Evolutionary conservation across 30 jellyfish, hydroid and myxozoan genomes (phyloP), one percentile per base, ranked within the genome.

Genomic region (Morbakka virulenta): DNA sequence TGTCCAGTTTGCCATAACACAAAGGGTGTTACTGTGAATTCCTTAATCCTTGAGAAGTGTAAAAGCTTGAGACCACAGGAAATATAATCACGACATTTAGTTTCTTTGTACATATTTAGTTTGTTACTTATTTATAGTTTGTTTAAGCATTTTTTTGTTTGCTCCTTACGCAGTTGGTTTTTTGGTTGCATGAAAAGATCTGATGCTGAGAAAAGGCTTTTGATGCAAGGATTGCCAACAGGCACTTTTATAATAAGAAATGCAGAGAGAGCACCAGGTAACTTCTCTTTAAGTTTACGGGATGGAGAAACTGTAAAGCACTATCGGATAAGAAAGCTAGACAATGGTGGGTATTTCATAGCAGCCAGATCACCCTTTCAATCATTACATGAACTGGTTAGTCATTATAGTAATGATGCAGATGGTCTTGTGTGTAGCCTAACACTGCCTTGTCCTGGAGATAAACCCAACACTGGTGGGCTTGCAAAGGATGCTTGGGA

Each of bases 401-500:
- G 66, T 23, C 98, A 91, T 50, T 91, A 91, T 63, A 74, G 76
- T 70, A 30, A 62, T 23, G 98, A 91, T 66, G 86, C 98, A 4
- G 98, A 91, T 91, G 98, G 98, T 4, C 89, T 91, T 32, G 96
- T 91, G 22, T 91, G 98, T 69, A 41, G 76, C 30, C 82, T 91
- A 63, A 57, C 95, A 0, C 29, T 91, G 0, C 88, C 98, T 21
- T 91, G 98, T 63, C 95, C 95, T 1, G 94, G 90, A 77, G 98
- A 91, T 57, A 91, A 84, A 63, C 98, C 98, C 2, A 69, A 53
- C 32, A 91, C 98, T 23, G 95, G 90, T 26, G 98, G 98, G 27
- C 85, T 91, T 22, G 98, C 98, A 12, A 91, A 91, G 63, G 98
- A 91, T 91, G 98, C 98, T 1, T 91, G 98, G 98, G 98, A 91